These are phyloP conservation scores for Kryptopterus vitreolus DNA, from an alignment of 2,797 vertebrate species.

Conservation along the genomic window DNA sequence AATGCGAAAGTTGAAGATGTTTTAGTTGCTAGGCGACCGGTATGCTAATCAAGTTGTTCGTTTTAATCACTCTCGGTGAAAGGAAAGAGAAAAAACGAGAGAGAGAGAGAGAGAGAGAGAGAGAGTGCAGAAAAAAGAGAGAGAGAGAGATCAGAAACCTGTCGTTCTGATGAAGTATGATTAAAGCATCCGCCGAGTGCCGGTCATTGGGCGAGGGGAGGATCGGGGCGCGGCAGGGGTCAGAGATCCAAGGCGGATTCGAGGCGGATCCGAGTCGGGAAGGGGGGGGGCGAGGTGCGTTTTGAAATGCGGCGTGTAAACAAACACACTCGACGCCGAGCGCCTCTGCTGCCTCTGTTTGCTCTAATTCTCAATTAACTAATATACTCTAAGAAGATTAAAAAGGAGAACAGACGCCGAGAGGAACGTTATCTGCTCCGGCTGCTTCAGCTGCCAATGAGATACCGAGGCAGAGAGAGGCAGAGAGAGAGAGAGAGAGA, in stretches of 20 bases:
- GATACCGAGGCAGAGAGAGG: slow-evolving; percentile 28
- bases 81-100: not conserved
- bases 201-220: too few relatives aligned
- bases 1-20: slow-evolving; percentile 55
- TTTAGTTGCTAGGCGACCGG: slow-evolving; percentile 74
- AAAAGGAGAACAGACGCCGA: slow-evolving; percentile 44
- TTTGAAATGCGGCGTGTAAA: slow-evolving; percentile 48
- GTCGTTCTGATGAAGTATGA: slow-evolving; percentile 50
- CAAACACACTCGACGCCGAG: slow-evolving; percentile 48
- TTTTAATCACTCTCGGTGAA: slow-evolving; percentile 56
- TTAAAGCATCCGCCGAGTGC: slow-evolving; percentile 57
- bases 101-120: not conserved
- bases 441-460: slow-evolving; percentile 34
- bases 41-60: slow-evolving; percentile 71
- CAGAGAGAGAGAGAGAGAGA: slow-evolving; percentile 36
- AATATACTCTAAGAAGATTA: slow-evolving; percentile 66
- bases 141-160: slow-evolving; percentile 42
- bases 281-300: slow-evolving; percentile 15
- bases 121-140: slow-evolving; percentile 44
- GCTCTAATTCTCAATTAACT: slow-evolving; percentile 62
- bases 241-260: slow-evolving; percentile 39
- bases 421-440: slow-evolving; percentile 48
- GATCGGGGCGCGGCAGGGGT: too few relatives aligned
- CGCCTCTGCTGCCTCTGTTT: slow-evolving; percentile 49
- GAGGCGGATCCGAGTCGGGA: slow-evolving; percentile 26